Evolutionary conservation across 2,888 invertebrate genomes (phyloP), one percentile per base, ranked within the genome.

Genomic region (Melipona bicolor): DNA sequence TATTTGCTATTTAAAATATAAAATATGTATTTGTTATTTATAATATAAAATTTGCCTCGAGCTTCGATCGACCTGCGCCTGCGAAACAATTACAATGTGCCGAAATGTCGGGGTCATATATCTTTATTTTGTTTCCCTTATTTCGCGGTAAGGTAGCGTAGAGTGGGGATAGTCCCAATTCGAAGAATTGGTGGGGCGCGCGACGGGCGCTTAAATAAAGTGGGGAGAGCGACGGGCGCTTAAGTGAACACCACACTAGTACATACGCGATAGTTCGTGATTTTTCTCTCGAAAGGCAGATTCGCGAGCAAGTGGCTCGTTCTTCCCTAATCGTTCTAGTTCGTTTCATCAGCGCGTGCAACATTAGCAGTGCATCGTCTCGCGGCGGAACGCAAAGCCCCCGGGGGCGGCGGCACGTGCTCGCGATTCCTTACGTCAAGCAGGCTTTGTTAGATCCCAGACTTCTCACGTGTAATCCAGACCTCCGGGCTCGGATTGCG

Each of bases 391-490:
- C 65, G 68, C 71, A 76, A 72, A 59, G 50, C 59, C 65, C 68
- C 56, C 64, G 70, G 4, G 32, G 32, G 32, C 32, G 19, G 49
- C 27, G 56, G 80, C 84, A 87, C 81, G 86, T 77, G 86, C 72
- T 83, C 64, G 75, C 83, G 71, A 82, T 88, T 84, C 79, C 81
- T 88, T 86, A 86, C 83, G 81, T 85, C 84, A 79, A 76, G 77
- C 61, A 69, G 71, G 75, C 83, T 88, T 84, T 86, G 82, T 86
- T 77, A 77, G 32, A 73, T 68, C 27, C 59, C 56, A 70, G 68
- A 74, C 86, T 86, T 88, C 88, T 67, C 86, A 81, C 86, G 86
- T 83, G 74, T 84, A 84, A 84, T 73, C 81, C 72, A 77, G 69
- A 67, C 52, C 74, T 73, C 76, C 32, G 62, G 56, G 4, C 73